A percentile compares a stretch with the other conserved stretches of the same genome.
Evolutionary conservation across 2,888 invertebrate species (phyloP).

Genomic region (Congeria kusceri): DNA sequence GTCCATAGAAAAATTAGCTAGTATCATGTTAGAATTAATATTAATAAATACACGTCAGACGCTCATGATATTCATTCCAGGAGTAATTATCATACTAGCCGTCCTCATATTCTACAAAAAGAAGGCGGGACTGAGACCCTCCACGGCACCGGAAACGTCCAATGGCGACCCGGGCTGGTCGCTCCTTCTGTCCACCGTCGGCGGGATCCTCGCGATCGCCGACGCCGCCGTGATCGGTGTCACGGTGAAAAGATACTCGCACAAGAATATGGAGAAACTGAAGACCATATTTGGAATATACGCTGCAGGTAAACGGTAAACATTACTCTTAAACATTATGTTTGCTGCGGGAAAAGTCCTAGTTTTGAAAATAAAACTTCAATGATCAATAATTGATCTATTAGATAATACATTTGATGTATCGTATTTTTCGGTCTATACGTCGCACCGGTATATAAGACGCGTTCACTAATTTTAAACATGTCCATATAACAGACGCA

Average conservation of each 20-base stretch:
- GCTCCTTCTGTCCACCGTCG: slow-evolving; percentile 43
- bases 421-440: no score
- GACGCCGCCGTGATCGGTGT: slow-evolving; percentile 46
- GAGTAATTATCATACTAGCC: slow-evolving; percentile 60
- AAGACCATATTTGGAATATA: slow-evolving; percentile 45
- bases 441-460: no score
- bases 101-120: slow-evolving; percentile 70
- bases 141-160: slow-evolving; percentile 54
- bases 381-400: no score
- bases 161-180: slow-evolving; percentile 55
- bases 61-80: slow-evolving; percentile 52
- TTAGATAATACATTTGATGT: no score
- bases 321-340: no score
- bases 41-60: no score
- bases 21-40: no score
- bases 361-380: no score
- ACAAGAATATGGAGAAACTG: slow-evolving; percentile 9
- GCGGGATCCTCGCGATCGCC: slow-evolving; percentile 36
- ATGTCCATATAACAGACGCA: no score
- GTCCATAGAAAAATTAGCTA: no score
- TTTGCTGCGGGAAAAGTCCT: no score
- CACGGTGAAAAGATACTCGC: slow-evolving; percentile 14
- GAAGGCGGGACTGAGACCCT: slow-evolving; percentile 65
- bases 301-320: slow-evolving; percentile 5
- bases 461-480: no score